Base-by-base conservation (phyloP, 2,888 invertebrate species). In the Drosophila neotestacea region DNA sequence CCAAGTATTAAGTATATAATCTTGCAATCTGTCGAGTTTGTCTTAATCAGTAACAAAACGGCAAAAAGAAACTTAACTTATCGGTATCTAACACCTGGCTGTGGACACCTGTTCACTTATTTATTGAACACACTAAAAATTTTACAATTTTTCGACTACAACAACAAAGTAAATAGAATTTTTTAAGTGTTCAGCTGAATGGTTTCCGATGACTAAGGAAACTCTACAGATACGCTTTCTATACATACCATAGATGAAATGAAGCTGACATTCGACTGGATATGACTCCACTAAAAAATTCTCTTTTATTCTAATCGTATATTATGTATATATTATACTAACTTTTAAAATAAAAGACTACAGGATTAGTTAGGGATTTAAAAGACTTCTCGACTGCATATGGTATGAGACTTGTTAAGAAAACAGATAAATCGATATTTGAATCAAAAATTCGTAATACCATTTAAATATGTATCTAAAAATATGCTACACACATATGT, bases 31-130 rank as follows among this genome's bases (percentile, higher is more conserved):
- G n/a, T 4, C 9, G 16, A 54, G 27, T 41, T 59, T 34, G 34
- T 34, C 56, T 46, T 70, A 70, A 79, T 75, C 63, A 63, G 61
- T 42, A 30, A 56, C 9, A n/a, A 27, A 11, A 16, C 44, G 56
- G 38, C 46, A 38, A 54, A 61, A 39, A 16, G 1, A 22, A 56
- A 51, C 22, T 6, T 4, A 6, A 28, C 54, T 85, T 84, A 87
- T 85, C 84, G 30, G 41, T 69, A 54, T 75, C 63, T 64, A 51
- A 80, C 84, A 84, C 87, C 87, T 84, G 84, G 66, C 65, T 47
- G 28, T 72, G 78, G 59, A 82, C 84, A 84, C 84, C 84, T 84
- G 84, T 73, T 82, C 70, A 16, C 13, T 32, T 36, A 36, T 69
- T 81, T 87, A 85, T 80, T 70, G 70, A 62, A 36, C 58, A 69